Conservation (phyloP, 2,888 invertebrate species). For the Chrysina gloriosa region DNA sequence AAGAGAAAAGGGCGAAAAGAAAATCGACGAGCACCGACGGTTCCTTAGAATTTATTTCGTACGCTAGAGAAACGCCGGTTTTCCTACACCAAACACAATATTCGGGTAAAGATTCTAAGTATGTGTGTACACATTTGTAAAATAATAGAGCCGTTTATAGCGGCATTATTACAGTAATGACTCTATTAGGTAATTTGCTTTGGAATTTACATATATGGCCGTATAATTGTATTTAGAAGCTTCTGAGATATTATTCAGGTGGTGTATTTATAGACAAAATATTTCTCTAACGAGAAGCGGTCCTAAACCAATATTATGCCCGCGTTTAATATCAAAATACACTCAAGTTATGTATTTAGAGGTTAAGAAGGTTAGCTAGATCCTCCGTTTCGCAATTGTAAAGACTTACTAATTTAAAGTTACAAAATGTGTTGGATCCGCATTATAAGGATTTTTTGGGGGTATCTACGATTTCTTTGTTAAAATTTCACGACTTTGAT, state of each 20-base stretch:
- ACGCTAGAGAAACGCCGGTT: not conserved
- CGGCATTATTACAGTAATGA: not conserved
- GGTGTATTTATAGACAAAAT: not conserved
- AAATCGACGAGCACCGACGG: not conserved
- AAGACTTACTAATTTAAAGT: too few species aligned
- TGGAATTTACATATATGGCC: not conserved
- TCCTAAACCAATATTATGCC: too few species aligned
- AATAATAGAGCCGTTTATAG: not conserved
- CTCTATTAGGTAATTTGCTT: not conserved
- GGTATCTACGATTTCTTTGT: too few species aligned
- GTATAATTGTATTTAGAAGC: not conserved
- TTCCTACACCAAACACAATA: too few species aligned
- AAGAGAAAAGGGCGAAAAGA: not conserved
- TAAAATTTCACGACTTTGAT: too few species aligned
- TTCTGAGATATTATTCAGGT: not conserved
- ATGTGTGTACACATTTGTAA: too few species aligned
- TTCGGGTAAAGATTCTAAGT: too few species aligned
- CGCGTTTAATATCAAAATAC: not conserved
- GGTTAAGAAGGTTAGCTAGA: too few species aligned
- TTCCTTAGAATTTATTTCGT: slow-evolving; percentile 1
- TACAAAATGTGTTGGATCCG: too few species aligned
- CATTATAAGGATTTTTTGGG: too few species aligned
- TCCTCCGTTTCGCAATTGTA: too few species aligned
- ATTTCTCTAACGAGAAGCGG: not conserved
- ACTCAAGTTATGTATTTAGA: not conserved